A percentile compares a stretch with the other conserved stretches of the same genome.
Conservation (phyloP, 1,140 invertebrate genomes). For the Telenomus remus region DNA sequence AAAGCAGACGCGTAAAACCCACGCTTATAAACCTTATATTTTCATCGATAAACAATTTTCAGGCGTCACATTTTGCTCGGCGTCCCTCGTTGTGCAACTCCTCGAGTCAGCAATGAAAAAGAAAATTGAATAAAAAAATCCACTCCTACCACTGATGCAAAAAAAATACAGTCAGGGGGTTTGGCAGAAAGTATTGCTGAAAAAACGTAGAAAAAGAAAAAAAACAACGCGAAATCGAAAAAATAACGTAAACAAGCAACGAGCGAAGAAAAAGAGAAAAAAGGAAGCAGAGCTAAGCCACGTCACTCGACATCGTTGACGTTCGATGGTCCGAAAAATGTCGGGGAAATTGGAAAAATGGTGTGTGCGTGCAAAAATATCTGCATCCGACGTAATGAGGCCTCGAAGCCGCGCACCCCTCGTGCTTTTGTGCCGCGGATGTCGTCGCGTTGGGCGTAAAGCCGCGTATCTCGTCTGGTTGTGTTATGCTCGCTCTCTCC, state of each 20-base stretch:
- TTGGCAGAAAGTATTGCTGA: constrained; percentile 1
- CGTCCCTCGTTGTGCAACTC: constrained; percentile 4
- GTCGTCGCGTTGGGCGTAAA: constrained; percentile 49
- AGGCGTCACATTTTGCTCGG: constrained; percentile 34
- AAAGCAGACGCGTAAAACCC: constrained; percentile 44
- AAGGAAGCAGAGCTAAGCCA: constrained; percentile 32
- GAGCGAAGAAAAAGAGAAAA: constrained; percentile 11
- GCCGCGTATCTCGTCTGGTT: constrained; percentile 45
- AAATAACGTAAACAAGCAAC: constrained; percentile 1
- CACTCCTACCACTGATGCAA: neutral
- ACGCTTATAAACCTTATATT: constrained; percentile 53
- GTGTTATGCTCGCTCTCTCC: constrained; percentile 20
- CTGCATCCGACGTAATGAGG: constrained; percentile 57
- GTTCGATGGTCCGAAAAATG: constrained; percentile 56
- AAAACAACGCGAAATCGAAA: neutral
- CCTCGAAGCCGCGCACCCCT: constrained; percentile 25
- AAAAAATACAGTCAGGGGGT: neutral
- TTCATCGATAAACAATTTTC: constrained; percentile 56
- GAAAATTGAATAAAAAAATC: constrained; percentile 43
- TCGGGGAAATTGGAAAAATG: constrained; percentile 51
- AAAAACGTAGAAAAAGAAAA: neutral
- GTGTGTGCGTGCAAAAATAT: constrained; percentile 52
- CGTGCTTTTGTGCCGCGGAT: constrained; percentile 35
- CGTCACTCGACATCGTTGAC: constrained; percentile 50
- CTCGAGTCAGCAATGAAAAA: constrained; percentile 25